Base-by-base conservation (phyloP, 2,888 invertebrate genomes). In the Panzeria rudis region DNA sequence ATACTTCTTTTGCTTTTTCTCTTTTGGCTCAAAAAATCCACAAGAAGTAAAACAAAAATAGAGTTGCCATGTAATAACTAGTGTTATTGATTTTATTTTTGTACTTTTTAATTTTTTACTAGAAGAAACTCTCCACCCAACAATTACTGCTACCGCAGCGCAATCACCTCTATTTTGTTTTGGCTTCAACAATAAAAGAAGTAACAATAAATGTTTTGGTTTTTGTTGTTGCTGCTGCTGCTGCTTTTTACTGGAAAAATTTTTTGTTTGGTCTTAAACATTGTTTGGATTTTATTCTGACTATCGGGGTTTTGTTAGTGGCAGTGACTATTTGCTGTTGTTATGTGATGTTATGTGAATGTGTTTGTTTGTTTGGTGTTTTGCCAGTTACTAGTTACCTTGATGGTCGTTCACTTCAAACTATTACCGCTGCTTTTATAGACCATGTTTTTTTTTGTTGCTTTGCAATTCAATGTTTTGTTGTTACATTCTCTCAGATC, bases 321-420 rank as follows among this genome's bases (percentile, higher is more conserved):
- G 56, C 47, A 38, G 35, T 69, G 69, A 41, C 7, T 25, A 17
- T 56, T 23, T 66, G 17, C 32, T 59, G 6, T 50, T 66, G 50
- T 35, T 66, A 20, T 50, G 32, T 32, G 38, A 2, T 17, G 32
- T 47, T 7, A 9, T 38, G 38, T 9, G 8, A 23, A 15, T 69
- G 9, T 23, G 15, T 72, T 44, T 72, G 20, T 44, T 20, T 35
- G 54, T 52, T 38, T 62, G 38, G 32, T 47, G 41, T 62, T 81
- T 75, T 81, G 23, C 52, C 32, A 47, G 64, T 69, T 83, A 79
- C 83, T 44, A 78, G 85, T 86, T 83, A 86, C 86, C 83, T 86
- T 83, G 83, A 86, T 86, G 86, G 83, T 86, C 86, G 83, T 86
- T 86, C 80, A 86, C 83, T 86, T 83, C 76, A 71, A 84, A 76